These are phyloP conservation scores for Petaurus breviceps DNA, from an alignment of 2,113 vertebrate genomes.

Conservation along the genomic window DNA sequence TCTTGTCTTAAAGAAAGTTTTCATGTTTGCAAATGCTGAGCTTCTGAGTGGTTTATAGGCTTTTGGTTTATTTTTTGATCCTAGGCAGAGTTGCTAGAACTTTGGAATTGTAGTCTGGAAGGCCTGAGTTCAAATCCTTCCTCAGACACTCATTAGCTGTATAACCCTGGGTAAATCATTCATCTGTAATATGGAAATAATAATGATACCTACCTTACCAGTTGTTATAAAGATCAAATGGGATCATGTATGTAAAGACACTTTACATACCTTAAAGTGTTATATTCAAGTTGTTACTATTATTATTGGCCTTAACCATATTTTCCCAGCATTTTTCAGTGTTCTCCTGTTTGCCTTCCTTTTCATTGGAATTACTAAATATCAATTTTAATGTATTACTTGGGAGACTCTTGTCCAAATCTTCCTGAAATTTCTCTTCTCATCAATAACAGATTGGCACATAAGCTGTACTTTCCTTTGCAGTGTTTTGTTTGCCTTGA, in stretches of 20 bases:
- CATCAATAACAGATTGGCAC: neutral
- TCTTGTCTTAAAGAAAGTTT: neutral
- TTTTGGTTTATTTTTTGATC: neutral
- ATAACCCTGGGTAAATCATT: neutral
- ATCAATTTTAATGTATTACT: neutral
- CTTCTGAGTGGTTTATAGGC: neutral
- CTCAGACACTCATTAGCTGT: neutral
- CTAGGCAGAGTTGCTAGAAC: neutral
- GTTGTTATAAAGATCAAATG: neutral
- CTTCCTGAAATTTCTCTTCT: neutral
- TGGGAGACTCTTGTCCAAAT: neutral
- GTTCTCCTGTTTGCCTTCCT: neutral
- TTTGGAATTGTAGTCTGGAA: neutral
- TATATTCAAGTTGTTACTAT: neutral
- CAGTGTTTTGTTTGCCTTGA: neutral
- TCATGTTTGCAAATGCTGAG: neutral
- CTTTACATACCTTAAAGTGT: neutral
- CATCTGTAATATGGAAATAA: neutral
- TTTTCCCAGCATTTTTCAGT: neutral
- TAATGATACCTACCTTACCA: neutral
- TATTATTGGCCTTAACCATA: neutral
- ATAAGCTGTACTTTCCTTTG: neutral
- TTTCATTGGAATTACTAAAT: neutral
- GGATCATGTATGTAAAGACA: neutral
- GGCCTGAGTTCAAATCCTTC: neutral